phyloP scores from a whole-genome alignment of 2,113 vertebrate species.

The Ameiurus melas region DNA sequence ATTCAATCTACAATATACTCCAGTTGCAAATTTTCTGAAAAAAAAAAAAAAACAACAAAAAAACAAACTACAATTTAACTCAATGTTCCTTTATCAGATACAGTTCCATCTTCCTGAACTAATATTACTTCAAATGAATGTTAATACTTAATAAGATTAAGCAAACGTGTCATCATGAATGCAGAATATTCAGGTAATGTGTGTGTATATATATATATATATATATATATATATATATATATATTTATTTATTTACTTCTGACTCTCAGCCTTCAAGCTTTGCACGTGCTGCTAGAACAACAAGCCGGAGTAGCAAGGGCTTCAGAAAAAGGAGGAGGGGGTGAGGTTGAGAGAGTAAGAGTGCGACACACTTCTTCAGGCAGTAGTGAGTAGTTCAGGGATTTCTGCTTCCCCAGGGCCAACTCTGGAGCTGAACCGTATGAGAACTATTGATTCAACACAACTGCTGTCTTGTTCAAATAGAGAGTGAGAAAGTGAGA shows the following conservation, averaged over 20 bases:
- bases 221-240: neutral
- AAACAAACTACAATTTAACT: neutral
- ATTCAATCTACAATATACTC: neutral
- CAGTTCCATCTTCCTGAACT: neutral
- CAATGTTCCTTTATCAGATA: neutral
- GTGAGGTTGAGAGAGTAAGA: slow-evolving; percentile 48
- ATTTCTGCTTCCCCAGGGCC: slow-evolving; percentile 11
- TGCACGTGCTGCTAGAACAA: neutral
- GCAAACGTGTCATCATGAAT: neutral
- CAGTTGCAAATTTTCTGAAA: neutral
- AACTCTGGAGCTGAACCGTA: slow-evolving; percentile 6
- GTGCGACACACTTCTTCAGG: slow-evolving; percentile 14
- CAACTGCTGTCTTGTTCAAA: slow-evolving; percentile 9
- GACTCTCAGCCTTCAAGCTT: neutral
- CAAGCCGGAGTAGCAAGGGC: neutral
- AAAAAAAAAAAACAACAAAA: neutral
- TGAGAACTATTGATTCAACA: slow-evolving; percentile 60
- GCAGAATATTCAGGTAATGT: neutral
- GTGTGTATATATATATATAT: neutral
- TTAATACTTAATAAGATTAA: neutral
- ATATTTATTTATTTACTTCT: neutral
- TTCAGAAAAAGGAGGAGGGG: neutral
- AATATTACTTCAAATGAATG: neutral
- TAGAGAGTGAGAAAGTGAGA: neutral
- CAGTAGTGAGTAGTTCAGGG: slow-evolving; percentile 17